Percentiles rank a stretch among this genome's conserved stretches.
Conservation (phyloP, 2,797 vertebrate species). For the Liasis olivaceus region DNA sequence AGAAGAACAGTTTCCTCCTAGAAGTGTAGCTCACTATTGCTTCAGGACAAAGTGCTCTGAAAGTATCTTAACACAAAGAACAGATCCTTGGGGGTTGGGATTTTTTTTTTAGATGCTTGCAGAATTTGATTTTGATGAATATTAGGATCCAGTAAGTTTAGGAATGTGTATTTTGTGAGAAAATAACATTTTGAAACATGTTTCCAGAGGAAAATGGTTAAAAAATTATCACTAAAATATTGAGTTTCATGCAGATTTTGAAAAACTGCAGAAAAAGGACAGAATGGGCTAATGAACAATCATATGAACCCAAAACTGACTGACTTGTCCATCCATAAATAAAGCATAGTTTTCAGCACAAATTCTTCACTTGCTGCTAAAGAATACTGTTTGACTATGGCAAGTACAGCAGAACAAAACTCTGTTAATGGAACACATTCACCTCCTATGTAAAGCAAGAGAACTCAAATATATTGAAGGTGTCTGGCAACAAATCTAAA, state of each 20-base stretch:
- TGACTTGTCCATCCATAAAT: not conserved
- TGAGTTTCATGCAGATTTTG: not conserved
- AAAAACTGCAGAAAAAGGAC: not conserved
- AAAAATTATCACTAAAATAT: not conserved
- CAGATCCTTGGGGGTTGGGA: not conserved
- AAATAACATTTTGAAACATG: not conserved
- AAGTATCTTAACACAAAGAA: not conserved
- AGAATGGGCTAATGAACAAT: not conserved
- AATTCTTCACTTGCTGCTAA: not conserved
- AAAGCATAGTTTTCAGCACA: not conserved
- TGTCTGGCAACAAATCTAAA: constrained; percentile 14
- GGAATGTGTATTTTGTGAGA: not conserved
- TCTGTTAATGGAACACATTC: constrained; percentile 50
- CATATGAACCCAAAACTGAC: not conserved
- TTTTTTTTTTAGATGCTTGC: not conserved
- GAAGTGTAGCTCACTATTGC: not conserved
- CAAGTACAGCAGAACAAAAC: constrained; percentile 57
- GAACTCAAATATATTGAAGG: constrained; percentile 38
- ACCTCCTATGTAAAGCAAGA: constrained; percentile 43
- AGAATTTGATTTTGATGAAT: not conserved
- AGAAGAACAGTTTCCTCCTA: not conserved
- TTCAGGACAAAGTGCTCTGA: not conserved
- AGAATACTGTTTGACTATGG: constrained; percentile 13
- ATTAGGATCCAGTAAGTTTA: not conserved
- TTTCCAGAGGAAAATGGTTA: not conserved